Evolutionary conservation across 2,113 vertebrate species (phyloP).

Genomic region (Nannospalax galili): DNA sequence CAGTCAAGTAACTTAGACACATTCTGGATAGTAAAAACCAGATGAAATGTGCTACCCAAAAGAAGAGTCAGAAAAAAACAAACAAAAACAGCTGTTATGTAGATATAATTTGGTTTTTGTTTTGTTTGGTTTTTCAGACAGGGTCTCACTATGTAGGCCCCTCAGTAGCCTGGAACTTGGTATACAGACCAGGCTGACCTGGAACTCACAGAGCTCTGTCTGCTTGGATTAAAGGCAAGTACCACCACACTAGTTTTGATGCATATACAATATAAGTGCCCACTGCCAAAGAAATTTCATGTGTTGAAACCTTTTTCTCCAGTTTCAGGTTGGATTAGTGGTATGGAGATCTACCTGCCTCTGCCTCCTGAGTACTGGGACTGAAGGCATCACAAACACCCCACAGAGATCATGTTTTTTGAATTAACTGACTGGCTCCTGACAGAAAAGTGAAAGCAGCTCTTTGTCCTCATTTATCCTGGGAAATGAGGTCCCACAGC

Average conservation of each 20-base stretch:
- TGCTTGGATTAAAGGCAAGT: too few species aligned
- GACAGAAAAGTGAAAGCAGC: neutral
- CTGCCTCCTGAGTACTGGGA: too few species aligned
- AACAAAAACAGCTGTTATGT: neutral
- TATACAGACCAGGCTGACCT: too few species aligned
- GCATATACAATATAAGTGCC: too few species aligned
- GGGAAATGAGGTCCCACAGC: too few species aligned
- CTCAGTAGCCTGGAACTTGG: too few species aligned
- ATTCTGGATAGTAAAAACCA: neutral
- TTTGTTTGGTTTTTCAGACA: too few species aligned
- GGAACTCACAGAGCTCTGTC: too few species aligned
- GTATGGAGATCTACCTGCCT: neutral
- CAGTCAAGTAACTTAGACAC: neutral
- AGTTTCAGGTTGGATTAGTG: too few species aligned
- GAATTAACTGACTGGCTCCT: neutral
- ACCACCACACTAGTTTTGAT: too few species aligned
- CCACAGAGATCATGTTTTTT: neutral
- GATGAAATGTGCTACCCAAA: neutral
- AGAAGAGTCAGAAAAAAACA: neutral
- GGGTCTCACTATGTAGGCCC: too few species aligned
- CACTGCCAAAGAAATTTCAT: too few species aligned
- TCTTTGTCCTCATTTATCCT: neutral
- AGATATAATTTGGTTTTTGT: neutral
- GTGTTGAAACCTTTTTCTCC: neutral
- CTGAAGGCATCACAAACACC: neutral